Conservation (phyloP, 2,888 invertebrate genomes). For the Leucoptera coffeella region DNA sequence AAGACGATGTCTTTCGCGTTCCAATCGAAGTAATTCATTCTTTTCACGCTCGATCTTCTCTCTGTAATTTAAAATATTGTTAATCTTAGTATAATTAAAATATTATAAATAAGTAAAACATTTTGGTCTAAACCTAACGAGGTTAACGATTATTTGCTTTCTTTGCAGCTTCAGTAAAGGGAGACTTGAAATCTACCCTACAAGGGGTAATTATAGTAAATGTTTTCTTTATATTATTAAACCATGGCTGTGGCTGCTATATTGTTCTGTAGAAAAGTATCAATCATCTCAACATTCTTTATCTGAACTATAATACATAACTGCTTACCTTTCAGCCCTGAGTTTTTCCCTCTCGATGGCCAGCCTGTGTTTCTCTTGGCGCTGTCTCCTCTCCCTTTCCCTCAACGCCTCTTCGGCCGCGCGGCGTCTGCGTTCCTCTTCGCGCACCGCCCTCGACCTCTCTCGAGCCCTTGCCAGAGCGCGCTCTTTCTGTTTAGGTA, state of each 20-base stretch:
- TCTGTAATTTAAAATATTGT: constrained; percentile 24
- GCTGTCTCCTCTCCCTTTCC: constrained; percentile 75
- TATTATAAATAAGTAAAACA: too few species aligned
- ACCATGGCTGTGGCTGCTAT: too few species aligned
- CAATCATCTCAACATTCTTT: not conserved
- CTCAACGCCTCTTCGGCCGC: constrained; percentile 72
- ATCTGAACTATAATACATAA: not conserved
- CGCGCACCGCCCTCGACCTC: constrained; percentile 68
- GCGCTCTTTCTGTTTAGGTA: constrained; percentile 59
- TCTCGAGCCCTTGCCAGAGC: constrained; percentile 70
- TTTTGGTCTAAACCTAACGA: too few species aligned
- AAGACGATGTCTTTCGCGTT: constrained; percentile 75
- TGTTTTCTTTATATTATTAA: too few species aligned
- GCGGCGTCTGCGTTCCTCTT: constrained; percentile 74
- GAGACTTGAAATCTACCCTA: too few species aligned
- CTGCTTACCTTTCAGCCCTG: constrained; percentile 59
- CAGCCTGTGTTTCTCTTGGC: constrained; percentile 77
- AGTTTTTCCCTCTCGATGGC: constrained; percentile 77
- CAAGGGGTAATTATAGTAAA: too few species aligned
- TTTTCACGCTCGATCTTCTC: constrained; percentile 86
- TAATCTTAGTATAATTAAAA: too few species aligned
- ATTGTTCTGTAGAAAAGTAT: too few species aligned
- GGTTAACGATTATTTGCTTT: too few species aligned
- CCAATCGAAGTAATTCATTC: constrained; percentile 74
- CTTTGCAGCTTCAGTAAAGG: too few species aligned